Base-by-base conservation (phyloP, 2,888 invertebrate genomes). In the Temnothorax rugatulus region DNA sequence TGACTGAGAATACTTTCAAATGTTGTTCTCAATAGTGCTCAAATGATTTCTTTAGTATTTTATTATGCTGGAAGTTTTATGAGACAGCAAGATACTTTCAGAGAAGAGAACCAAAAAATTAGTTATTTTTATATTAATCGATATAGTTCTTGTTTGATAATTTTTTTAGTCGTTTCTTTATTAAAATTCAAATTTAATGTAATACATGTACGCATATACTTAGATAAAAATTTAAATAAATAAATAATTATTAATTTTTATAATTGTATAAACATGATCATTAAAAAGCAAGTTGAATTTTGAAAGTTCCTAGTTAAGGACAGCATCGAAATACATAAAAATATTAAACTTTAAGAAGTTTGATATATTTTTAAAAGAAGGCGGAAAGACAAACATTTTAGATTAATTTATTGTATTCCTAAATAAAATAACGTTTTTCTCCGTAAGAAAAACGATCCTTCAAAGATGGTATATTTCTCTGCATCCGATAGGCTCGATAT, bases 401-500 rank as follows among this genome's bases (percentile, higher is more conserved):
- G 4, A 18, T 2, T 38, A 47, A 52, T 54, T 4, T 7, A 2
- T 44, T 8, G 4, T 41, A 63, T 38, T 41, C 25, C 25, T 21
- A 13, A 25, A 11, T 29, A 44, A 5, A 74, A n/a, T 44, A 4
- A n/a, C 2, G 4, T 15, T 4, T 9, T 47, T 52, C 21, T 38
- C 9, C 2, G 4, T 34, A 34, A 34, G 29, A 57, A 68, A 44
- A 47, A 57, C 8, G 11, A 7, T 44, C 18, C 4, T 4, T 21
- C 25, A 21, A 57, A 57, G 11, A 21, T 13, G n/a, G 29, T 25
- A 18, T 38, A 29, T 47, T 59, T 68, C 25, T 11, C 34, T 61
- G 50, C 38, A 47, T 68, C 34, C 38, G 59, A 21, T 47, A n/a
- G 47, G 9, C n/a, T 50, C 34, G 59, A 71, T 61, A 69, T 79